phyloP scores from a whole-genome alignment of 2,113 vertebrate genomes.

The Alaudala cheleensis region DNA sequence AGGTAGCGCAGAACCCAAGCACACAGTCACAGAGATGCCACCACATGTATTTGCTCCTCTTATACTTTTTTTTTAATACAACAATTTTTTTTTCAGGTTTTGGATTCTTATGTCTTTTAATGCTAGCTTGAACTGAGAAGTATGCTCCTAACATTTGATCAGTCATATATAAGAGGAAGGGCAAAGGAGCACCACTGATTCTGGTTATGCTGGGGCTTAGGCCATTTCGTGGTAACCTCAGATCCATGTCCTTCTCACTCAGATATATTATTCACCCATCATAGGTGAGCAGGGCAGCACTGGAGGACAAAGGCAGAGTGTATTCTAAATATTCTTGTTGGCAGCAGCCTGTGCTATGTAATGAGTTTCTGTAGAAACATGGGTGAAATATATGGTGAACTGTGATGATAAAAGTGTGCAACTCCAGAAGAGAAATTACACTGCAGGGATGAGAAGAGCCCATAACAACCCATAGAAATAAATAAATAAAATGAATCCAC shows the following conservation, averaged over 20 bases:
- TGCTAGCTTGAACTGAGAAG: not conserved
- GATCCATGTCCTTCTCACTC: not conserved
- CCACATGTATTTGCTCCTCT: not conserved
- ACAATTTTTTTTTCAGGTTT: not conserved
- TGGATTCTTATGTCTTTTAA: not conserved
- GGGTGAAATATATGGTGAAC: slow-evolving; percentile 31
- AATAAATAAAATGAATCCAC: slow-evolving; percentile 14
- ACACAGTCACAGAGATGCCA: not conserved
- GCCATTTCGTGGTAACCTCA: not conserved
- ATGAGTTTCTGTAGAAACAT: slow-evolving; percentile 1
- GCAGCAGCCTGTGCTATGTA: not conserved
- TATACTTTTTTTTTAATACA: not conserved
- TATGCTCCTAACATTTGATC: not conserved
- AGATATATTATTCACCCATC: not conserved
- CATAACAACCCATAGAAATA: not conserved
- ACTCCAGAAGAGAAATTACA: slow-evolving; percentile 32
- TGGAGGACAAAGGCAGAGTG: not conserved
- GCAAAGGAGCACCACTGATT: not conserved
- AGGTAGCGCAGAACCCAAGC: not conserved
- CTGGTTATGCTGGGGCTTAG: not conserved
- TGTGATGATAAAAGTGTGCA: not conserved
- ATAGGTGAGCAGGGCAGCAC: not conserved
- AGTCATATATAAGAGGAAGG: not conserved
- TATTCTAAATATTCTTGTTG: slow-evolving; percentile 26
- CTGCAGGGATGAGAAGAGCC: not conserved